Conservation (phyloP, 2,113 vertebrate species). For the Pelecanoides urinatrix region DNA sequence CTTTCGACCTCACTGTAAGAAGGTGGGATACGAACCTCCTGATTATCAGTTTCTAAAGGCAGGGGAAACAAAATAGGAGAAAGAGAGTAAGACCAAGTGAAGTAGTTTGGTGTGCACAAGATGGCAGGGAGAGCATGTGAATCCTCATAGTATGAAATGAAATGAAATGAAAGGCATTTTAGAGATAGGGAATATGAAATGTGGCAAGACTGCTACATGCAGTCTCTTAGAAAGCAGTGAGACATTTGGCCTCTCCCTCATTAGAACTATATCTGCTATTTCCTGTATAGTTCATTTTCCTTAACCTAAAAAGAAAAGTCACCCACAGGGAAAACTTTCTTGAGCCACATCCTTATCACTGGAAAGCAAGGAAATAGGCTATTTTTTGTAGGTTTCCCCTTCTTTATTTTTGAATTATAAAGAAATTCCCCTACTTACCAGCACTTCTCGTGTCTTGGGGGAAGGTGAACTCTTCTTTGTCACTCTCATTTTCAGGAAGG, state of each 20-base stretch:
- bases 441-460: background rate
- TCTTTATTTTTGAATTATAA: background rate
- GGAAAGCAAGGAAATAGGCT: fast-evolving
- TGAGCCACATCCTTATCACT: background rate
- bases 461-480: conserved; percentile 28
- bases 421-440: background rate
- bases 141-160: fast-evolving
- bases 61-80: background rate
- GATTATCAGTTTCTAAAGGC: background rate
- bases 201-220: background rate
- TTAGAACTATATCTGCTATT: fast-evolving
- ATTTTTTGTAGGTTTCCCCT: background rate
- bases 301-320: background rate
- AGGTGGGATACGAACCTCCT: fast-evolving
- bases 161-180: background rate
- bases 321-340: background rate
- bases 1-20: background rate
- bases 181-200: background rate
- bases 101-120: background rate
- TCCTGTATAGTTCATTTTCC: background rate
- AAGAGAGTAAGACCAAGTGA: background rate
- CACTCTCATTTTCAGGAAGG: background rate
- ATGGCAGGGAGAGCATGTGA: background rate
- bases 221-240: background rate
- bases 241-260: background rate